Conservation (phyloP, 2,797 vertebrate genomes). For the Pangasius mekongensis region DNA sequence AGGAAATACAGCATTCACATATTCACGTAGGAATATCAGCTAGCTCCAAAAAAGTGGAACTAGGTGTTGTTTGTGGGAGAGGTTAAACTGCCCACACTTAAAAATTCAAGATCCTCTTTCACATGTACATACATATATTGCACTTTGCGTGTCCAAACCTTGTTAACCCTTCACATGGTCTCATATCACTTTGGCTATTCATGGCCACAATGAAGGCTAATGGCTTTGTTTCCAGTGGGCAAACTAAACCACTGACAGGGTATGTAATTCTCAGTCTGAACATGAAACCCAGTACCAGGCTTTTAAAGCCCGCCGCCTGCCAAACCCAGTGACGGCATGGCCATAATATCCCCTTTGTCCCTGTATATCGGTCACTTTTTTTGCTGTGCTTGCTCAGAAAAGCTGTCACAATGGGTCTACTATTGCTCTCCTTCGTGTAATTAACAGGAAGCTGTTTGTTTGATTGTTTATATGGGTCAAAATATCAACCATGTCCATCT, state of each 20-base stretch:
- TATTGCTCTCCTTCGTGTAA: slow-evolving; percentile 58
- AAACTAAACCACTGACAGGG: background rate
- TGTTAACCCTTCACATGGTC: background rate
- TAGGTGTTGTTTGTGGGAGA: background rate
- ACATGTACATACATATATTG: background rate
- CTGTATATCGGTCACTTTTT: slow-evolving; percentile 53
- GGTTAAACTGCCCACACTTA: background rate
- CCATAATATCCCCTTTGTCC: slow-evolving; percentile 76
- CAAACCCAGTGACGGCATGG: slow-evolving; percentile 59
- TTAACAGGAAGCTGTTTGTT: slow-evolving; percentile 59
- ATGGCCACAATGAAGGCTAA: background rate
- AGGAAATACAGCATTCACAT: background rate
- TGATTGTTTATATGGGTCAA: slow-evolving; percentile 62
- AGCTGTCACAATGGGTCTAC: slow-evolving; percentile 63
- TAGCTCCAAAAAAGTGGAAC: background rate
- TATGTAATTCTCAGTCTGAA: slow-evolving; percentile 46
- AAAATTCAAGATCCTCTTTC: slow-evolving; percentile 7
- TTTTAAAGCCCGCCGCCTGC: slow-evolving; percentile 63
- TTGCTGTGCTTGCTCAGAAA: slow-evolving; percentile 61
- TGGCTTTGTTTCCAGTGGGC: slow-evolving; percentile 1
- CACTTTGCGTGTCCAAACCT: background rate
- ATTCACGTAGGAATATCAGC: background rate
- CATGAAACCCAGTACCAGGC: slow-evolving; percentile 60
- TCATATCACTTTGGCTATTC: background rate
- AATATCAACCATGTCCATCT: slow-evolving; percentile 15